phyloP scores from a whole-genome alignment of 2,113 vertebrate species.

The Dinomys branickii region DNA sequence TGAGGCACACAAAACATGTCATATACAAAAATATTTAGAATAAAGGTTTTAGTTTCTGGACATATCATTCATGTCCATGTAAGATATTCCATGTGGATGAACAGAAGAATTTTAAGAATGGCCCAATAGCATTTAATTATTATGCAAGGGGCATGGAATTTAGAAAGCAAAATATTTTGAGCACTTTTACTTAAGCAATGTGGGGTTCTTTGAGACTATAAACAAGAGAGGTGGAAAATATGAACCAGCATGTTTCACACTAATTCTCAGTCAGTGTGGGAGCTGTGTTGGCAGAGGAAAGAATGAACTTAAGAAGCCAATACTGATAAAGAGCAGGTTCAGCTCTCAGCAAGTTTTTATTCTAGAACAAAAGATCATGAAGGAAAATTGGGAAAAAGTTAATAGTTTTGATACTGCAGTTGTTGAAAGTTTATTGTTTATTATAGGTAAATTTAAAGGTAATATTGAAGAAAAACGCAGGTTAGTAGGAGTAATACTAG shows the following conservation, averaged over 20 bases:
- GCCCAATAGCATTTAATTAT: neutral
- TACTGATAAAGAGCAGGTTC: neutral
- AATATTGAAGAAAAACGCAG: neutral
- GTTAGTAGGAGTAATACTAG: neutral
- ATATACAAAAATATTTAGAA: neutral
- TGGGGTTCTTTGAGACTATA: neutral
- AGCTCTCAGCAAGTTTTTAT: neutral
- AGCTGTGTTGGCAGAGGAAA: neutral
- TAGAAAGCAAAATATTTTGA: neutral
- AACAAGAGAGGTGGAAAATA: neutral
- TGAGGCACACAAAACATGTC: neutral
- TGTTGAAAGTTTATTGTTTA: neutral
- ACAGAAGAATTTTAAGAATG: neutral
- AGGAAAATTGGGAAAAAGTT: neutral
- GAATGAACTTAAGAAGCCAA: neutral
- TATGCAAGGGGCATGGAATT: neutral
- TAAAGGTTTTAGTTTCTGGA: neutral
- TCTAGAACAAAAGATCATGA: neutral
- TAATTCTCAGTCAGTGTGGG: neutral
- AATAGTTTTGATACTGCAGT: neutral
- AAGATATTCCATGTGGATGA: neutral
- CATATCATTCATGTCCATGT: neutral
- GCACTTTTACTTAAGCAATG: neutral
- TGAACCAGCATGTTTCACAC: neutral
- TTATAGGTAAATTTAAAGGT: neutral